Evolutionary conservation across 2,113 vertebrate genomes (phyloP).

Genomic region (Cyprinodon brontotheroides): DNA sequence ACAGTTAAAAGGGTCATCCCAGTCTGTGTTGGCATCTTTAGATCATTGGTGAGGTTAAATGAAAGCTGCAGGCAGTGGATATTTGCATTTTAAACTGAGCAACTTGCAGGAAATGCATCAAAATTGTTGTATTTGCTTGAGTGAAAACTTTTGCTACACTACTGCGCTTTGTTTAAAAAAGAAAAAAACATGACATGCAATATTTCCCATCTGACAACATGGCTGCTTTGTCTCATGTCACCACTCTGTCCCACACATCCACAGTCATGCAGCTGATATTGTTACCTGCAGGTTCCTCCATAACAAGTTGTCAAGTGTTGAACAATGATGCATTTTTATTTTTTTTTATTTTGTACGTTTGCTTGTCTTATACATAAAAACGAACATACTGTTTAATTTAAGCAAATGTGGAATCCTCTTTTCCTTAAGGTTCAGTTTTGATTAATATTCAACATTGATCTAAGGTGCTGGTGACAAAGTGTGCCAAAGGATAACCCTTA

Average conservation of each 20-base stretch:
- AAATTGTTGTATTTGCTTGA: not conserved
- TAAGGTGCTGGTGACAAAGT: constrained; percentile 38
- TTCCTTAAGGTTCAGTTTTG: constrained; percentile 6
- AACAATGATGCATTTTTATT: constrained; percentile 14
- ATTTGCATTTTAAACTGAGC: not conserved
- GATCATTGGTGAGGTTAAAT: not conserved
- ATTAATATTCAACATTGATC: not conserved
- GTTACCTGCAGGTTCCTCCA: not conserved
- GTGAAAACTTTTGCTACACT: not conserved
- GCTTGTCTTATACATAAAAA: constrained; percentile 13
- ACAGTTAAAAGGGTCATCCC: not conserved
- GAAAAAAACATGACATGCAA: not conserved
- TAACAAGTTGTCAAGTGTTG: not conserved
- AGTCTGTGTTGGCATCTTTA: not conserved
- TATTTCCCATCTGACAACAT: constrained; percentile 6
- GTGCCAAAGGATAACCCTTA: constrained; percentile 48
- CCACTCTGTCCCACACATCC: not conserved
- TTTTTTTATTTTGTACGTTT: constrained; percentile 20
- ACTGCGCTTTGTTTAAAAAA: not conserved
- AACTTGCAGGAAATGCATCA: not conserved
- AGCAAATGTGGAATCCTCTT: constrained; percentile 26
- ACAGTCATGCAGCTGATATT: not conserved
- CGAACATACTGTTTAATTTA: constrained; percentile 1
- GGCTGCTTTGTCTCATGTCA: not conserved
- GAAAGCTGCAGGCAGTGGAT: not conserved